phyloP scores from a whole-genome alignment of 1,140 invertebrate species.

The Musca domestica region DNA sequence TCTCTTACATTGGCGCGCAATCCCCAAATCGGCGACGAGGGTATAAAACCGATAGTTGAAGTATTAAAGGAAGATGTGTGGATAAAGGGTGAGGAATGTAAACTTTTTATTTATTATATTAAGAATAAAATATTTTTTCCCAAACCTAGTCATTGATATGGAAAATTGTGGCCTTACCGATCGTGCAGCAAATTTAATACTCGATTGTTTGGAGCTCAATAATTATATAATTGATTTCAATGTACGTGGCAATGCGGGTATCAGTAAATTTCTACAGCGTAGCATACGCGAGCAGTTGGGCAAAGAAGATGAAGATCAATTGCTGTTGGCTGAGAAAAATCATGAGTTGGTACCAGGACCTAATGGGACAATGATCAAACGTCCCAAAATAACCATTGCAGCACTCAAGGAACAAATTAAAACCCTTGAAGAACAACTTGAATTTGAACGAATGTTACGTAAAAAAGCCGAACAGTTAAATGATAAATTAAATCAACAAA shows the following conservation, averaged over 20 bases:
- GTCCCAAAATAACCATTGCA: constrained; percentile 36
- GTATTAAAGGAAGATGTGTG: constrained; percentile 61
- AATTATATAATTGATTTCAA: constrained; percentile 65
- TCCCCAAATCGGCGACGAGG: constrained; percentile 64
- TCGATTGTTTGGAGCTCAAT: constrained; percentile 65
- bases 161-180: constrained; percentile 70
- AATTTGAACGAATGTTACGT: constrained; percentile 40
- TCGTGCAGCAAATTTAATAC: constrained; percentile 58
- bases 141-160: constrained; percentile 70
- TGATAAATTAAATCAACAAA: constrained; percentile 40
- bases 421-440: constrained; percentile 43
- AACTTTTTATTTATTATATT: constrained; percentile 60
- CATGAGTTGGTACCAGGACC: constrained; percentile 33
- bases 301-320: constrained; percentile 49
- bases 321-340: constrained; percentile 32
- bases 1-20: constrained; percentile 70
- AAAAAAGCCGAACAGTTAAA: constrained; percentile 48
- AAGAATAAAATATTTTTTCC: no score
- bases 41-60: constrained; percentile 58
- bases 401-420: constrained; percentile 39
- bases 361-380: constrained; percentile 41
- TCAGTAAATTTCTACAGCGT: constrained; percentile 57
- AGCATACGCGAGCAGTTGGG: constrained; percentile 60
- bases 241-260: constrained; percentile 60
- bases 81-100: constrained; percentile 60